Conservation (phyloP, 2,797 vertebrate genomes). For the Gallinago solitaria region DNA sequence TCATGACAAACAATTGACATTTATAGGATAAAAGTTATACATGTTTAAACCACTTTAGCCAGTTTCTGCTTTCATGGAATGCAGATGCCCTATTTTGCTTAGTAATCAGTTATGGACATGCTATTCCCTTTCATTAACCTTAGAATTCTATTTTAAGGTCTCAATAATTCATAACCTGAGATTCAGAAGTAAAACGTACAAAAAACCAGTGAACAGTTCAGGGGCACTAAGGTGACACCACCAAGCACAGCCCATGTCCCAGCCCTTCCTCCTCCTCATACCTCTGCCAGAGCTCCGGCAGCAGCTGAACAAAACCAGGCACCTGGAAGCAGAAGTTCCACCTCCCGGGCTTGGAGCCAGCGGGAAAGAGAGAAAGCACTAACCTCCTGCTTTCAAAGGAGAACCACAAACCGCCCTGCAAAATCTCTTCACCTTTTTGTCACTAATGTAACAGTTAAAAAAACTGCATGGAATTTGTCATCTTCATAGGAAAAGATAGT, state of each 20-base stretch:
- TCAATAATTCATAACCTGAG: background rate
- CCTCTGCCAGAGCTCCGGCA: rapidly evolving
- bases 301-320: rapidly evolving
- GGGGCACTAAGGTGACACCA: background rate
- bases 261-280: background rate
- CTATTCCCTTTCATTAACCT: background rate
- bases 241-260: rapidly evolving
- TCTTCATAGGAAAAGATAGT: rapidly evolving
- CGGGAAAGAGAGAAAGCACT: rapidly evolving
- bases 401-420: background rate
- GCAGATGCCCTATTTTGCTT: background rate
- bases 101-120: background rate
- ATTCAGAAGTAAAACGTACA: background rate
- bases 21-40: rapidly evolving
- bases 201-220: rapidly evolving
- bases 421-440: background rate
- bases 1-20: background rate
- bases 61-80: background rate
- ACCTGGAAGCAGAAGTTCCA: rapidly evolving
- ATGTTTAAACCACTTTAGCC: rapidly evolving
- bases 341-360: background rate
- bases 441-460: background rate
- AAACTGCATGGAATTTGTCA: rapidly evolving
- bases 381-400: background rate
- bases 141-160: background rate